phyloP scores from a whole-genome alignment of 1,140 invertebrate genomes.

The Leptinotarsa texana region DNA sequence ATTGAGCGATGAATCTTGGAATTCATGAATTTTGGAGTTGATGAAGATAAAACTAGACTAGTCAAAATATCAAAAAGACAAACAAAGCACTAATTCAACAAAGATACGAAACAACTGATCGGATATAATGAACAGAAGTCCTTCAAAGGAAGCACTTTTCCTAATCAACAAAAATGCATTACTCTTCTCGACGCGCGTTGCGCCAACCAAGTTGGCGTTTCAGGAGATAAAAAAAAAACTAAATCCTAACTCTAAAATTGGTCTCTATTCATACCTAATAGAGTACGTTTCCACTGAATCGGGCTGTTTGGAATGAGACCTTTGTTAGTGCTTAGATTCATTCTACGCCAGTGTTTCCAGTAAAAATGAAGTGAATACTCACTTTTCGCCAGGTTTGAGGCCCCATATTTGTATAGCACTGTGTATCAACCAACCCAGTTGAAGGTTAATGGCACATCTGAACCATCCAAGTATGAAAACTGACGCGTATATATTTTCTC shows the following conservation, averaged over 20 bases:
- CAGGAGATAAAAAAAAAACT: too few species aligned
- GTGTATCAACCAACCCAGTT: conserved; percentile 71
- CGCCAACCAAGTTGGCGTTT: too few species aligned
- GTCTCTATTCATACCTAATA: too few species aligned
- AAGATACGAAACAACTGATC: neutral
- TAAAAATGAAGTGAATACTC: conserved; percentile 50
- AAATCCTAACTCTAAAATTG: too few species aligned
- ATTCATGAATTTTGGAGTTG: conserved; percentile 28
- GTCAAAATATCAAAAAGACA: too few species aligned
- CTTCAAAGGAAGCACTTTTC: too few species aligned
- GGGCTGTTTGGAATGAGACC: neutral
- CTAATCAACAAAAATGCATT: too few species aligned
- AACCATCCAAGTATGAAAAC: conserved; percentile 63
- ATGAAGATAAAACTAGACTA: too few species aligned
- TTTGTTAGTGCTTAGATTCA: neutral
- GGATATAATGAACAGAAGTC: neutral
- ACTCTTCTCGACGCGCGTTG: too few species aligned
- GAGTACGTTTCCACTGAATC: too few species aligned
- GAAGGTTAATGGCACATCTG: conserved; percentile 63
- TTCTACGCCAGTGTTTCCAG: too few species aligned
- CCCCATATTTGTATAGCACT: conserved; percentile 74
- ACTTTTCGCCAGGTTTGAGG: conserved; percentile 71
- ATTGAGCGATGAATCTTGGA: conserved; percentile 14
- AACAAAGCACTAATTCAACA: too few species aligned
- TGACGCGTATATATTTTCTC: conserved; percentile 59